Base-by-base conservation (phyloP, 2,113 vertebrate species). In the Chinchilla lanigera region DNA sequence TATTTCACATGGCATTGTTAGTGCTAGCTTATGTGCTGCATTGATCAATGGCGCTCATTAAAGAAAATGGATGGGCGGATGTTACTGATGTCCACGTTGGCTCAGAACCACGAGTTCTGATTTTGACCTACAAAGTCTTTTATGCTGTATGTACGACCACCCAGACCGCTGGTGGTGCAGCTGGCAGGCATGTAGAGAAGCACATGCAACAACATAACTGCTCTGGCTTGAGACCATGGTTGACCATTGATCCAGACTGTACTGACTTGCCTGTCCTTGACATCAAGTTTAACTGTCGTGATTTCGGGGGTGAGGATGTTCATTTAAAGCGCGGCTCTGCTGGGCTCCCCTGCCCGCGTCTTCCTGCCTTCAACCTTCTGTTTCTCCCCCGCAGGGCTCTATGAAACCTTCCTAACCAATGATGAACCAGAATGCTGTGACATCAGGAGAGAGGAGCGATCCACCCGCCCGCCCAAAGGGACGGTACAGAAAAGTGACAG, bases 361-460 rank as follows among this genome's bases (percentile, higher is more conserved):
- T 67, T 0, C 61, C 50, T 69, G 4, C 35, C 41, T 26, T 4
- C 20, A 86, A 86, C 60, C 1, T 5, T 94, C 12, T 97, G 14
- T 97, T 92, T 97, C 38, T 98, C 97, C 52, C 80, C 96, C 60
- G 8, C 98, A 99, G 99, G 99, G 99, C 99, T 99, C 98, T 99
- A 99, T 97, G 99, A 99, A 98, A 99, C 99, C 98, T 99, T 99
- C 98, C 99, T 99, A 95, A 99, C 99, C 98, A 99, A 99, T 98
- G 99, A 99, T 86, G 98, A 99, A 96, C 99, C 99, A 98, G 99
- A 99, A 99, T 99, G 99, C 99, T 99, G 99, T 98, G 99, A 99
- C 91, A 99, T 99, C 98, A 99, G 99, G 99, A 99, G 99, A 99
- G 99, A 99, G 98, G 98, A 98, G 97, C 99, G 98, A 98, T 96